Evolutionary conservation across 2,113 vertebrate genomes (phyloP).

Genomic region (Labrus mixtus): DNA sequence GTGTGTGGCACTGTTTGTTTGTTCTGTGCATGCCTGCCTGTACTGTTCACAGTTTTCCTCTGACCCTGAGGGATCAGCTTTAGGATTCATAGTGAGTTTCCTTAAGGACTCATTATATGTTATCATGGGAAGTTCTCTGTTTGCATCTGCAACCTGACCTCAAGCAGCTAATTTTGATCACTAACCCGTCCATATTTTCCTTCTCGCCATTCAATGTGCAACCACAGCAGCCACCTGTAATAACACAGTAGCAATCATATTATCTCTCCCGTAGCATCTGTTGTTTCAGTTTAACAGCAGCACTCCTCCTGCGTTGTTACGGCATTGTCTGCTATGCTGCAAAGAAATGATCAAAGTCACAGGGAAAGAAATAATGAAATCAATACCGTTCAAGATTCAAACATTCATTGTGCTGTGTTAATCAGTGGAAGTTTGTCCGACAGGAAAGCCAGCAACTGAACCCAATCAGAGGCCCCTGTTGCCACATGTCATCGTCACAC

Average conservation of each 20-base stretch:
- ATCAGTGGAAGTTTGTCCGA: conserved; percentile 48
- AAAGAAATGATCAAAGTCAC: conserved; percentile 54
- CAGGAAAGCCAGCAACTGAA: conserved; percentile 40
- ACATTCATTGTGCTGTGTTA: conserved; percentile 49
- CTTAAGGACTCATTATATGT: conserved; percentile 28
- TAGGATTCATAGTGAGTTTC: conserved; percentile 28
- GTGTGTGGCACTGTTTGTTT: neutral
- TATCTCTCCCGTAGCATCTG: conserved; percentile 30
- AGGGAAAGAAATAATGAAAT: conserved; percentile 34
- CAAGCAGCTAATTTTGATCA: conserved; percentile 45
- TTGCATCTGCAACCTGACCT: conserved; percentile 27
- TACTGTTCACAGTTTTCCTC: neutral
- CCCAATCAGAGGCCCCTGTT: conserved; percentile 54
- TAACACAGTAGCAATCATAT: conserved; percentile 31
- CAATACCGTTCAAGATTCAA: conserved; percentile 16
- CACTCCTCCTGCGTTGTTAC: conserved; percentile 12
- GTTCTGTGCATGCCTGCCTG: neutral
- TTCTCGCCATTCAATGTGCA: conserved; percentile 6
- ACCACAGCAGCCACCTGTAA: conserved; percentile 34
- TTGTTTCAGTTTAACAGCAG: conserved; percentile 33
- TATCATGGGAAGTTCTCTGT: conserved; percentile 16
- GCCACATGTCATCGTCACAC: conserved; percentile 73
- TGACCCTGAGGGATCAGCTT: conserved; percentile 42
- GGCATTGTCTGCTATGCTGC: conserved; percentile 1
- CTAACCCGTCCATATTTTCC: conserved; percentile 42